phyloP scores from a whole-genome alignment of 2,888 invertebrate species.

The Merodon equestris region DNA sequence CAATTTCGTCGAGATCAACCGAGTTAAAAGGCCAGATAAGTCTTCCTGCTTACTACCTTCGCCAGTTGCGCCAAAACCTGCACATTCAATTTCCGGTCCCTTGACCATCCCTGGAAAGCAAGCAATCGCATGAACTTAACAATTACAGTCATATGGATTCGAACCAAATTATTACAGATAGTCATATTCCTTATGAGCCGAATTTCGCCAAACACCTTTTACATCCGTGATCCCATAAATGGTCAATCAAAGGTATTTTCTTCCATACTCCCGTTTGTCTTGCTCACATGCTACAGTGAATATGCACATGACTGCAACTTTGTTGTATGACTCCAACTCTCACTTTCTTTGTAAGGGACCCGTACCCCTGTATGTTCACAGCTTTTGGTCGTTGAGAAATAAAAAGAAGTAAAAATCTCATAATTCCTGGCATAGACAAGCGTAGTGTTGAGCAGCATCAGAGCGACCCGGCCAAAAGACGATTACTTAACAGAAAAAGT shows the following conservation, averaged over 20 bases:
- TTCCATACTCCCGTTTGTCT: constrained; percentile 18
- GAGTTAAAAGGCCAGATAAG: too few species aligned
- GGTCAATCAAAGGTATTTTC: constrained; percentile 62
- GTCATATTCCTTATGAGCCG: constrained; percentile 48
- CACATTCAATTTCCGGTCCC: too few species aligned
- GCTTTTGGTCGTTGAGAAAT: not conserved
- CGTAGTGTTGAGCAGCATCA: constrained; percentile 3
- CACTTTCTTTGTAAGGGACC: constrained; percentile 63
- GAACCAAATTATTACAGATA: constrained; percentile 6
- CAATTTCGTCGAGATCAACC: too few species aligned
- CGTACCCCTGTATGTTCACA: constrained; percentile 10
- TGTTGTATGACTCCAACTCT: constrained; percentile 48
- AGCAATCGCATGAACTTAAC: not conserved
- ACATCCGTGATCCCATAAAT: constrained; percentile 64
- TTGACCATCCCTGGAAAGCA: not conserved
- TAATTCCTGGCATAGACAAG: too few species aligned
- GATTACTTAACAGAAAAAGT: constrained; percentile 49
- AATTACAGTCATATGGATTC: not conserved
- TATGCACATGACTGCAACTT: constrained; percentile 30
- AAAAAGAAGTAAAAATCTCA: too few species aligned
- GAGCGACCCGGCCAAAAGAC: constrained; percentile 11
- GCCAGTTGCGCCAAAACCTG: too few species aligned
- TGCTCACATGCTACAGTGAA: constrained; percentile 10
- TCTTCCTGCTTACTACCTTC: too few species aligned
- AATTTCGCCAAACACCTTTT: constrained; percentile 56